phyloP scores from a whole-genome alignment of 1,140 invertebrate species.

The Sipha flava region DNA sequence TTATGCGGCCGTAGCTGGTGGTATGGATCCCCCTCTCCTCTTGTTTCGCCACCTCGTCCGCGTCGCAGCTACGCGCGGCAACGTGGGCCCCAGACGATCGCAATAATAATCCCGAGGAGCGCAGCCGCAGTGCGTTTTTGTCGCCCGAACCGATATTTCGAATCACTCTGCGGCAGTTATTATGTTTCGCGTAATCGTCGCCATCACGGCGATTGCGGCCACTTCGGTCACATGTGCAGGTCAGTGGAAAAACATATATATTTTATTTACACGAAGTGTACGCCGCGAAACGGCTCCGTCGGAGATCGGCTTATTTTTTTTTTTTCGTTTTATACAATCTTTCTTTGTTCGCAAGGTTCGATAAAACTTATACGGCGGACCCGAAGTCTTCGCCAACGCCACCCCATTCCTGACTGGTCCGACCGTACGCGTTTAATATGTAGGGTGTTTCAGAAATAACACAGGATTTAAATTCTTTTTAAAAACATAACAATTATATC shows the following conservation, averaged over 20 bases:
- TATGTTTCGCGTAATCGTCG: conserved; percentile 4
- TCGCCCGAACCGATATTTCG: not conserved
- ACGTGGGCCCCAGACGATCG: not conserved
- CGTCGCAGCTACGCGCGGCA: not conserved
- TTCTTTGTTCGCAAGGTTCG: too few species aligned
- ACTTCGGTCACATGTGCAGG: not conserved
- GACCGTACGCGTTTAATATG: too few species aligned
- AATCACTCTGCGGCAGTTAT: not conserved
- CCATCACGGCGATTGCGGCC: not conserved
- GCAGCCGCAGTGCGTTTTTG: conserved; percentile 7
- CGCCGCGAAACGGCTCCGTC: too few species aligned
- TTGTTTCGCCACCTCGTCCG: not conserved
- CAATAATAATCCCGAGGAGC: not conserved
- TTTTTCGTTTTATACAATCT: too few species aligned
- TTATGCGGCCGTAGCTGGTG: not conserved
- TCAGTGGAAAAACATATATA: not conserved
- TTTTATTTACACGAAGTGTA: too few species aligned
- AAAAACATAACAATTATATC: too few species aligned
- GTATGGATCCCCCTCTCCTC: not conserved
- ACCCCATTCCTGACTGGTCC: too few species aligned
- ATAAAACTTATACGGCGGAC: too few species aligned
- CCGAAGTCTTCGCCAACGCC: too few species aligned
- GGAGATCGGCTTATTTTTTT: too few species aligned
- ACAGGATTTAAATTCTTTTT: too few species aligned
- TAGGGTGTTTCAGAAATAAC: too few species aligned